phyloP scores from a whole-genome alignment of 2,888 invertebrate genomes.

The Tachina fera region DNA sequence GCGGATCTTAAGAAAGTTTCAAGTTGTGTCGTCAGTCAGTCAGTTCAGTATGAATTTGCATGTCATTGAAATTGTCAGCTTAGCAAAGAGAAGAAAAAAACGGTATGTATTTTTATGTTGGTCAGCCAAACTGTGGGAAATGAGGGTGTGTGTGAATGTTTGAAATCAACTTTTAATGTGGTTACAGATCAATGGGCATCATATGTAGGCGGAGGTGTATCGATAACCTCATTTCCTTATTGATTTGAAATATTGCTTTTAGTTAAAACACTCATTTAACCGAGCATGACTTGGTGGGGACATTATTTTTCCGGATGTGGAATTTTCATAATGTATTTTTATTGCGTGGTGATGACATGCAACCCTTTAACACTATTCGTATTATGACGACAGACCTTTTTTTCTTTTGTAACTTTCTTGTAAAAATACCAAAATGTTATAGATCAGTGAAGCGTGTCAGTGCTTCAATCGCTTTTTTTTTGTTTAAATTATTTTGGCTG shows the following conservation, averaged over 20 bases:
- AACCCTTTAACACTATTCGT: conserved; percentile 77
- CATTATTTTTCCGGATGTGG: conserved; percentile 77
- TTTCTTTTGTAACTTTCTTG: not conserved
- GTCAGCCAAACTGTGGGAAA: conserved; percentile 3
- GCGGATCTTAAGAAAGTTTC: conserved; percentile 55
- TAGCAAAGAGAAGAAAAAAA: conserved; percentile 3
- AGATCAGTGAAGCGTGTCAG: conserved; percentile 66
- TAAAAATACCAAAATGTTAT: conserved; percentile 42
- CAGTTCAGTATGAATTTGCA: conserved; percentile 42
- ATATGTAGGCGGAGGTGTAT: conserved; percentile 70
- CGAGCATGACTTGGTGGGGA: conserved; percentile 77
- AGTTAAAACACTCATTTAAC: conserved; percentile 77
- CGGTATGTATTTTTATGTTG: conserved; percentile 7
- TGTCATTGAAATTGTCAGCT: conserved; percentile 60
- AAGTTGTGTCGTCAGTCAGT: conserved; percentile 35
- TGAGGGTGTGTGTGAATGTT: conserved; percentile 49
- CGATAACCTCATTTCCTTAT: conserved; percentile 79
- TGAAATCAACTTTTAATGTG: conserved; percentile 74
- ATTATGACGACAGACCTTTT: conserved; percentile 38
- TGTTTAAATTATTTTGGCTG: not conserved
- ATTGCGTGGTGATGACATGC: conserved; percentile 73
- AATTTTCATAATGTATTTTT: conserved; percentile 79
- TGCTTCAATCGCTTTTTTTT: conserved; percentile 52
- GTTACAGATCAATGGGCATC: conserved; percentile 70
- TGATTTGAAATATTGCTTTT: conserved; percentile 41